A percentile compares a stretch with the other conserved stretches of the same genome.
phyloP scores from a whole-genome alignment of 1,140 invertebrate genomes.

The Tribolium castaneum region DNA sequence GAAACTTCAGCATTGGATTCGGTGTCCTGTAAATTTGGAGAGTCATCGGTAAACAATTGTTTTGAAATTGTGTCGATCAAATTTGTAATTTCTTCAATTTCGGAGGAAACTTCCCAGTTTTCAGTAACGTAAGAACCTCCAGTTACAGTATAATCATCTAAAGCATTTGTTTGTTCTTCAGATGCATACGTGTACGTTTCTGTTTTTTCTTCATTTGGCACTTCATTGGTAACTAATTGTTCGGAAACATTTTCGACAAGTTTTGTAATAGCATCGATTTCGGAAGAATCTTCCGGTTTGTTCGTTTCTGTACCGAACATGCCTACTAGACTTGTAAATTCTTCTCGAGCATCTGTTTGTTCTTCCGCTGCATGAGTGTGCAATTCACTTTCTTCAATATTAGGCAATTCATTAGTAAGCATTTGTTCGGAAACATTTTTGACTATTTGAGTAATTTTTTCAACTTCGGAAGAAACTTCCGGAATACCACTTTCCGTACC shows the following conservation, averaged over 20 bases:
- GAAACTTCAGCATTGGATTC: too few relatives aligned
- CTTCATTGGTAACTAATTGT: not conserved
- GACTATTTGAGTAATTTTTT: too few relatives aligned
- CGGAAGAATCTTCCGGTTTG: not conserved
- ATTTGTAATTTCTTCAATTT: too few relatives aligned
- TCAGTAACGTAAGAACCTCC: not conserved
- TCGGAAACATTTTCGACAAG: not conserved
- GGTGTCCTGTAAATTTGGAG: too few relatives aligned
- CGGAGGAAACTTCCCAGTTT: too few relatives aligned
- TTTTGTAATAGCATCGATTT: not conserved
- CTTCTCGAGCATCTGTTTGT: not conserved
- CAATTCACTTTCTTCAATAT: not conserved
- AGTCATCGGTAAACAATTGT: too few relatives aligned
- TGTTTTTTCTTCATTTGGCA: not conserved
- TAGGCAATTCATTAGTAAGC: not conserved
- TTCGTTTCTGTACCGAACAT: not conserved
- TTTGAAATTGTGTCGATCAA: too few relatives aligned
- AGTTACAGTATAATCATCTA: not conserved
- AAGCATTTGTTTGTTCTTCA: not conserved
- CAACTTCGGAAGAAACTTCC: not conserved
- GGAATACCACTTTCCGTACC: not conserved
- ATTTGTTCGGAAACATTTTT: not conserved
- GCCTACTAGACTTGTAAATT: not conserved
- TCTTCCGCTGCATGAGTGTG: not conserved
- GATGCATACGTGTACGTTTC: not conserved